Conservation (phyloP, 1,140 invertebrate genomes). For the Phortica variegata region DNA sequence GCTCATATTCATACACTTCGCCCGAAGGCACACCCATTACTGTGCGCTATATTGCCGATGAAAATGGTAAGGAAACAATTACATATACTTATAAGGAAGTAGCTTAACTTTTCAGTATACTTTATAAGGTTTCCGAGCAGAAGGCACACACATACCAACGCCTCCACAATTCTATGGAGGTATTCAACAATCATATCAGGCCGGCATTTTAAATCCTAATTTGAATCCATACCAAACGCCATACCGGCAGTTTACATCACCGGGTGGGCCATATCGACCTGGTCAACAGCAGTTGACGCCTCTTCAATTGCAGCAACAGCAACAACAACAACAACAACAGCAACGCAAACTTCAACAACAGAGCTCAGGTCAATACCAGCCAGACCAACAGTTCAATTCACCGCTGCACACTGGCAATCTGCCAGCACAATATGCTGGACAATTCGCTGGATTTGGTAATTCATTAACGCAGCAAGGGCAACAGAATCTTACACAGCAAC, state of each 20-base stretch:
- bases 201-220: conserved; percentile 41
- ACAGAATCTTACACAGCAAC: conserved; percentile 33
- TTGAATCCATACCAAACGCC: conserved; percentile 51
- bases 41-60: conserved; percentile 64
- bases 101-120: neutral
- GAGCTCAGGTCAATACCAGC: conserved; percentile 43
- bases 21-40: conserved; percentile 61
- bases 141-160: conserved; percentile 64
- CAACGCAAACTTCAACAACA: conserved; percentile 21
- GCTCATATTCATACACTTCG: conserved; percentile 64
- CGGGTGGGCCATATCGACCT: conserved; percentile 21
- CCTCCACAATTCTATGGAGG: conserved; percentile 63
- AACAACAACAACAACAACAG: conserved; percentile 12
- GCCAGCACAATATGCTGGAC: conserved; percentile 37
- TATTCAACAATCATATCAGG: conserved; percentile 55
- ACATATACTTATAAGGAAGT: too few species aligned
- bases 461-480: conserved; percentile 23
- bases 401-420: conserved; percentile 26
- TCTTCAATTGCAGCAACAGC: conserved; percentile 21
- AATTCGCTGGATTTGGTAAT: conserved; percentile 28
- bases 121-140: conserved; percentile 54
- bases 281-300: conserved; percentile 37
- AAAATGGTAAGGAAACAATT: conserved; percentile 51
- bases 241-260: conserved; percentile 30
- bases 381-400: conserved; percentile 35